phyloP scores from a whole-genome alignment of 2,113 vertebrate species.

The Mus spicilegus region DNA sequence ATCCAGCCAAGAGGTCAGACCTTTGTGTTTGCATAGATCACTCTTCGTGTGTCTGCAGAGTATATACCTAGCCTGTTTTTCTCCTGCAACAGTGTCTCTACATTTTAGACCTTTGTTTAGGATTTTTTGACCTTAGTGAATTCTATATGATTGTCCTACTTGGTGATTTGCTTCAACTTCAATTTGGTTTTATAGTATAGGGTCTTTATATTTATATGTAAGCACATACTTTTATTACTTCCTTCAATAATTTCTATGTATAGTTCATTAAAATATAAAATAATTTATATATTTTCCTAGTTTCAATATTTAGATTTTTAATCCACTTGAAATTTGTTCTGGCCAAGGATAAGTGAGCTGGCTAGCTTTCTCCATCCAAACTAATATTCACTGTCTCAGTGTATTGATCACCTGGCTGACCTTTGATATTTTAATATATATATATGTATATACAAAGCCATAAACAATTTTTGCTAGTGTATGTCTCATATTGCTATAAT shows the following conservation, averaged over 20 bases:
- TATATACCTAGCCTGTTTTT: background rate
- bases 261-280: background rate
- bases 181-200: background rate
- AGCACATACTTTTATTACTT: background rate
- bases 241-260: background rate
- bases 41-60: background rate
- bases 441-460: background rate
- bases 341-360: background rate
- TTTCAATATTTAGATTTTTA: background rate
- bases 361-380: background rate
- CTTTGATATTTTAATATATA: background rate
- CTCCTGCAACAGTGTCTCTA: background rate
- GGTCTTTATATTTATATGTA: background rate
- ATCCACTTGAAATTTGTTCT: background rate
- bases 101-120: background rate
- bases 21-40: background rate
- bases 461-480: background rate
- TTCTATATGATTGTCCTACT: background rate
- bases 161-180: background rate
- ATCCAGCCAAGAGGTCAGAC: background rate
- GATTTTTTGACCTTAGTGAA: background rate
- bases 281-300: background rate
- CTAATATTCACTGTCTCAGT: background rate
- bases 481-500: background rate
- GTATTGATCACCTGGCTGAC: background rate